Conservation (phyloP, 2,113 vertebrate genomes). For the Phyllostomus discolor region DNA sequence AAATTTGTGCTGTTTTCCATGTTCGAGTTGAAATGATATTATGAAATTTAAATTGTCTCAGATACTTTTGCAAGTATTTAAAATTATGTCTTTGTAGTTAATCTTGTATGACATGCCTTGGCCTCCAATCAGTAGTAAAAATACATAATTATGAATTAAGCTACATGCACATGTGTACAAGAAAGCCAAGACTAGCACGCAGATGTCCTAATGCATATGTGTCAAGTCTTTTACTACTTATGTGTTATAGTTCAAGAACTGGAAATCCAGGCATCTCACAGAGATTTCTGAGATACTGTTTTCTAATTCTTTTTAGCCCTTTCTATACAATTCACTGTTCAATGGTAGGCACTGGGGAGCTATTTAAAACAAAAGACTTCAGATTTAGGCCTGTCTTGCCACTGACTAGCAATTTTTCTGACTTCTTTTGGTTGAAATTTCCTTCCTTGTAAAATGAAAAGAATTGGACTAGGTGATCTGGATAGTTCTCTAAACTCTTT, state of each 20-base stretch:
- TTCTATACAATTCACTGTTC: background rate
- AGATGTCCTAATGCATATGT: background rate
- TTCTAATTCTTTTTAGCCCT: background rate
- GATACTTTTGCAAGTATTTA: background rate
- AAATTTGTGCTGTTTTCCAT: background rate
- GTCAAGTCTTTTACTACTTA: background rate
- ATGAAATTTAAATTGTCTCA: background rate
- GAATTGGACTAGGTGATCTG: background rate
- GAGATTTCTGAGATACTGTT: background rate
- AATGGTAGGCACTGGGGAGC: background rate
- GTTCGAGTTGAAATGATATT: background rate
- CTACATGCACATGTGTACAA: background rate
- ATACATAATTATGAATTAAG: background rate
- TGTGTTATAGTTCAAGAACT: conserved; percentile 1
- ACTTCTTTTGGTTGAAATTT: background rate
- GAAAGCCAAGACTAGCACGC: background rate
- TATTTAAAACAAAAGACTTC: conserved; percentile 17
- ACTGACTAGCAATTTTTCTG: background rate
- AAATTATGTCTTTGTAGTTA: conserved; percentile 15
- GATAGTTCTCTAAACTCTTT: background rate
- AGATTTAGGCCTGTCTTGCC: background rate
- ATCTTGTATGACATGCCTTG: background rate
- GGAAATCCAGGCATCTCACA: background rate
- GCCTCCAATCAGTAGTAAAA: background rate
- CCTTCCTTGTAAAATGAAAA: background rate